Conservation (phyloP, 2,113 vertebrate species). For the Micromys minutus region DNA sequence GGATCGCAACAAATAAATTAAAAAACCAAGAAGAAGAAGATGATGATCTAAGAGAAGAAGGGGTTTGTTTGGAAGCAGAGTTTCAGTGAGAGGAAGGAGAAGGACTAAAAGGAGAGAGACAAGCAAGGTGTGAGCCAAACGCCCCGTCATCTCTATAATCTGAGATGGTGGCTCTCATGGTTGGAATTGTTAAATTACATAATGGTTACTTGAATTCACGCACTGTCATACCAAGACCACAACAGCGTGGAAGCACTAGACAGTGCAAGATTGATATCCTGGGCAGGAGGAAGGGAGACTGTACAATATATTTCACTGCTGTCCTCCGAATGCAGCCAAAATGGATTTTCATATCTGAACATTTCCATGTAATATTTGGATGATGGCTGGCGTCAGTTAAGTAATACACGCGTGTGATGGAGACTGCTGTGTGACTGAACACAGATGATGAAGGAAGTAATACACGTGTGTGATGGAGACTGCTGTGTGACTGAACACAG, state of each 20-base stretch:
- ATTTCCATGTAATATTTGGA: background rate
- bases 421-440: background rate
- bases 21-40: no score
- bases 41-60: accelerated
- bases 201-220: background rate
- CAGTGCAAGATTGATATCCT: background rate
- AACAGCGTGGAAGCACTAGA: background rate
- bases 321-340: background rate
- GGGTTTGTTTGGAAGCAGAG: background rate
- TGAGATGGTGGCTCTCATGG: background rate
- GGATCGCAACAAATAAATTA: background rate
- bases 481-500: no score
- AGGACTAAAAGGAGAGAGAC: background rate
- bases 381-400: background rate
- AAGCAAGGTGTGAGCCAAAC: background rate
- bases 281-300: background rate
- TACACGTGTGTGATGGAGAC: no score
- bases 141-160: no score
- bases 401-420: background rate
- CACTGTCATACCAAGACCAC: background rate
- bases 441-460: no score
- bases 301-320: background rate
- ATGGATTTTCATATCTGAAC: background rate
- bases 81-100: background rate
- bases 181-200: background rate